Evolutionary conservation across 30 jellyfish, hydroid and myxozoan species (phyloP).

Genomic region (Calvadosia cruxmelitensis): DNA sequence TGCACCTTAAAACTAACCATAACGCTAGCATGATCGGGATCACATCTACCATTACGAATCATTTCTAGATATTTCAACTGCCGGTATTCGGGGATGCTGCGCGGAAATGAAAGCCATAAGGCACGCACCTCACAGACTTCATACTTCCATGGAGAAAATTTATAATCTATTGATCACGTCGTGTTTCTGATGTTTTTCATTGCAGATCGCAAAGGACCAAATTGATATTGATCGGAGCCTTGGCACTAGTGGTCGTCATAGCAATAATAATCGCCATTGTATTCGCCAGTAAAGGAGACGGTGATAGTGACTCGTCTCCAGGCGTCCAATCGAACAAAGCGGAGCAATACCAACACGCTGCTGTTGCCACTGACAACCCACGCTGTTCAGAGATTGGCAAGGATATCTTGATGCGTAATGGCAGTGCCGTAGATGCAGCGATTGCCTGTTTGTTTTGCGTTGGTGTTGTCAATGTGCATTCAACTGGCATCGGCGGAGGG

Average conservation of each 20-base stretch:
- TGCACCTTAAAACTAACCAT: too few species aligned
- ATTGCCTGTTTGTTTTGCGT: not conserved
- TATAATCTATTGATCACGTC: too few species aligned
- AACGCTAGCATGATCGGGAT: too few species aligned
- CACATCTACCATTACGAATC: too few species aligned
- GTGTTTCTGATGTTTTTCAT: too few species aligned
- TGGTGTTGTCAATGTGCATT: not conserved
- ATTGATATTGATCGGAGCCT: slow-evolving; percentile 1
- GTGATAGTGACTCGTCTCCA: slow-evolving; percentile 8
- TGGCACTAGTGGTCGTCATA: not conserved
- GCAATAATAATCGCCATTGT: slow-evolving; percentile 5
- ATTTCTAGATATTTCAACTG: too few species aligned
- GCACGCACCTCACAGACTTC: too few species aligned
- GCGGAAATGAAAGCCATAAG: too few species aligned
- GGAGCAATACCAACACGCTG: slow-evolving; percentile 37
- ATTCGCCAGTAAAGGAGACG: slow-evolving; percentile 13
- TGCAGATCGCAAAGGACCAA: not conserved
- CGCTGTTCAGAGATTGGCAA: slow-evolving; percentile 26
- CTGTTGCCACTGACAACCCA: slow-evolving; percentile 56
- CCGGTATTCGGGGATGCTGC: too few species aligned
- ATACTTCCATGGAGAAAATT: too few species aligned
- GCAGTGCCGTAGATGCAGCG: not conserved
- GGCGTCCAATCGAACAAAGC: slow-evolving; percentile 21
- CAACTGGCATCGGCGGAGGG: slow-evolving; percentile 97
- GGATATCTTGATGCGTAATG: not conserved